Evolutionary conservation across 2,797 vertebrate species (phyloP), one percentile per base, ranked within the genome.

Genomic region (Gymnothorax javanicus): DNA sequence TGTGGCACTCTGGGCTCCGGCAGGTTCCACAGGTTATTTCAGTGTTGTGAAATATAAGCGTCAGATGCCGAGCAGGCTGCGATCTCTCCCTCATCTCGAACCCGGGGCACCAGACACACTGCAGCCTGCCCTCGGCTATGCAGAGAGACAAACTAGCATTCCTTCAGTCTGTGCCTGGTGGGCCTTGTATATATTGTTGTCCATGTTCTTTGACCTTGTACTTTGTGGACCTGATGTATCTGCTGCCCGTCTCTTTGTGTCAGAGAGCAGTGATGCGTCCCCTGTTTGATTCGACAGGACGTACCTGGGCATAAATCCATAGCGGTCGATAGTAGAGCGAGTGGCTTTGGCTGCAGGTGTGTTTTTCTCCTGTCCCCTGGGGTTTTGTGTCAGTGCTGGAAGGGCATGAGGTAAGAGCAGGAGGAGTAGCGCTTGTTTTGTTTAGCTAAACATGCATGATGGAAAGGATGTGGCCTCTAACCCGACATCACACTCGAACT

Each of bases 241-340:
- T 79, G 75, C n/a, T 54, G 50, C 17, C 75, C 8, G 17, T 79
- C 75, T 56, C 17, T 79, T 54, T 11, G 9, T 56, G n/a, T 79
- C 50, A 79, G 75, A 8, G 75, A 52, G 50, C 50, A 20, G 75
- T 79, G 71, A 75, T 75, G 71, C 71, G 50, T 79, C 75, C 43
- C 50, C 50, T 2, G 75, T 20, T 79, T n/a, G 57, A 64, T 25
- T 50, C 86, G 20, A 59, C 64, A 56, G 81, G 52, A 27, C 77
- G 58, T 50, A 69, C 56, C 64, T 54, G 67, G 59, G 23, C 27
- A 82, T 82, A 54, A 52, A 81, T 59, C 60, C 62, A 15, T 82
- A 50, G 12, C 50, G 75, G 25, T 82, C 81, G 56, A 62, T 69
- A 8, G 25, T 33, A 82, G n/a, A 50, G 81, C 27, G 62, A 84